Conservation (phyloP, 2,888 invertebrate genomes). For the Achlya flavicornis region DNA sequence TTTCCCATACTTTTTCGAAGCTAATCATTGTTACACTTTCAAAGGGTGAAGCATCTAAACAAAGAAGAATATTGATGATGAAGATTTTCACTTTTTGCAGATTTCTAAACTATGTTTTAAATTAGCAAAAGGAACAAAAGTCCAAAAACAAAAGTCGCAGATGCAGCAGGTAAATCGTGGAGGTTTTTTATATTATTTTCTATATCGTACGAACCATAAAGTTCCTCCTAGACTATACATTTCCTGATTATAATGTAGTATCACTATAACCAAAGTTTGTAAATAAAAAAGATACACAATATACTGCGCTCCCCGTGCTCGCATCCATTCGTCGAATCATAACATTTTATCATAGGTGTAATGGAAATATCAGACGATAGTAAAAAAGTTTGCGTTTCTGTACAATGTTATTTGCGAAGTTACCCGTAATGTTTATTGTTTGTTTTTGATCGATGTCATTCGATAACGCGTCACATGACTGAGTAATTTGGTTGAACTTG, state of each 20-base stretch:
- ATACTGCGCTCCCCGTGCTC: conserved; percentile 53
- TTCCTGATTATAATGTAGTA: conserved; percentile 54
- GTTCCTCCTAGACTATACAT: background rate
- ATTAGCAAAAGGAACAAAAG: too few species aligned
- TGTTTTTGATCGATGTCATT: conserved; percentile 58
- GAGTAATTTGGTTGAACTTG: conserved; percentile 11
- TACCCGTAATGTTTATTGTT: conserved; percentile 64
- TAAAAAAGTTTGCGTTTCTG: conserved; percentile 69
- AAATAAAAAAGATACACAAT: conserved; percentile 80
- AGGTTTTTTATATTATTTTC: background rate
- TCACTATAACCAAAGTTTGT: conserved; percentile 71
- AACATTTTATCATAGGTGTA: conserved; percentile 82
- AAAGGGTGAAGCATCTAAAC: background rate
- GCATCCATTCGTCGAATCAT: conserved; percentile 53
- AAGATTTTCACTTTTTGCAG: background rate
- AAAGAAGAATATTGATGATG: background rate
- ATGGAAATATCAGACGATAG: conserved; percentile 71
- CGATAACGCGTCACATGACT: conserved; percentile 30
- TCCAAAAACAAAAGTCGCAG: too few species aligned
- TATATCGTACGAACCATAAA: conserved; percentile 1
- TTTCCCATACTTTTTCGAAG: conserved; percentile 15
- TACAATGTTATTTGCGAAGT: conserved; percentile 63
- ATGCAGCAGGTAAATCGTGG: too few species aligned
- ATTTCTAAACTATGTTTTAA: background rate
- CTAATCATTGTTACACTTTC: conserved; percentile 15